Evolutionary conservation across 2,888 invertebrate species (phyloP).

Genomic region (Antitype chi): DNA sequence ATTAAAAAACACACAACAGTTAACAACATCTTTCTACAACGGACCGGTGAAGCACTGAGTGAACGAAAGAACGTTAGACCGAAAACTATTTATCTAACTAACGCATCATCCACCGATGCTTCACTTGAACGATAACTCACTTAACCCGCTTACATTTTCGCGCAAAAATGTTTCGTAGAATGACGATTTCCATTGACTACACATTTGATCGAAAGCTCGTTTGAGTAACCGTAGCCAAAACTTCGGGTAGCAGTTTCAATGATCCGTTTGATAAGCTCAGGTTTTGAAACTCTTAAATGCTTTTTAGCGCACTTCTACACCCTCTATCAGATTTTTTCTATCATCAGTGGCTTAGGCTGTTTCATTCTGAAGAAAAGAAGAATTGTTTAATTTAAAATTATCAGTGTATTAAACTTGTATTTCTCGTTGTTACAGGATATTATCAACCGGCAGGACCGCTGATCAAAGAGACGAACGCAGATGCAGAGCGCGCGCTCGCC

Average conservation of each 20-base stretch:
- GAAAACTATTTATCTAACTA: constrained; percentile 16
- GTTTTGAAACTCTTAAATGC: not conserved
- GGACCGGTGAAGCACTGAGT: not conserved
- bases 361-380: not conserved
- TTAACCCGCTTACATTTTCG: constrained; percentile 8
- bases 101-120: constrained; percentile 9
- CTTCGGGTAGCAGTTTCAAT: not conserved
- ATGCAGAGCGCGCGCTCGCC: constrained; percentile 88
- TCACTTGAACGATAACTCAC: constrained; percentile 28
- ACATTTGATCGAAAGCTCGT: constrained; percentile 8
- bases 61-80: not conserved
- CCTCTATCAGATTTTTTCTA: not conserved
- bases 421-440: constrained; percentile 92
- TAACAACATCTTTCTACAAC: not conserved
- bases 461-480: constrained; percentile 92
- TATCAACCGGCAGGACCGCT: constrained; percentile 98
- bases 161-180: constrained; percentile 12
- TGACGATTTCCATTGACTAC: not conserved
- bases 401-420: constrained; percentile 13
- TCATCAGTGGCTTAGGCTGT: not conserved
- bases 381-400: not conserved
- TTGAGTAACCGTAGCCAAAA: not conserved
- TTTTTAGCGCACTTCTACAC: not conserved
- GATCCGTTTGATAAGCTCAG: not conserved
- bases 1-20: not conserved